Evolutionary conservation across 2,797 vertebrate species (phyloP).

Genomic region (Pangasius djambal): DNA sequence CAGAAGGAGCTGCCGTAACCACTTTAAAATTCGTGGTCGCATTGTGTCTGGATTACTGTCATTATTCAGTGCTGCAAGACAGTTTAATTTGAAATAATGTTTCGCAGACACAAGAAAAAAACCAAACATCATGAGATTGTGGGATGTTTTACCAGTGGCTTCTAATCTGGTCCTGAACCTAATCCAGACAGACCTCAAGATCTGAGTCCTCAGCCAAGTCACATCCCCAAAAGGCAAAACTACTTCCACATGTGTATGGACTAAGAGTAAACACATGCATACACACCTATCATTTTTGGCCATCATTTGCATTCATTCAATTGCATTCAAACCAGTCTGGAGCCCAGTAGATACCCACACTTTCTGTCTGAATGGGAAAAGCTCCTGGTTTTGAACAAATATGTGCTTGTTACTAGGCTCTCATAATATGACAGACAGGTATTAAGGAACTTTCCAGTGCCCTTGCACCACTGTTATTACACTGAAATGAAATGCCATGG

Average conservation of each 20-base stretch:
- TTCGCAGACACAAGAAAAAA: conserved; percentile 66
- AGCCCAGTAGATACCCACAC: conserved; percentile 36
- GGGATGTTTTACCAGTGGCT: conserved; percentile 38
- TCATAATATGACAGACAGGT: conserved; percentile 28
- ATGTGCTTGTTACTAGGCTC: conserved; percentile 48
- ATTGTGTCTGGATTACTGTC: conserved; percentile 48
- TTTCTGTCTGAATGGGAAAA: conserved; percentile 48
- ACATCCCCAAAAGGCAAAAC: conserved; percentile 65
- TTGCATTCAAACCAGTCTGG: conserved; percentile 39
- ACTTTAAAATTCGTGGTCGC: conserved; percentile 4
- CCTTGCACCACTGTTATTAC: conserved; percentile 44
- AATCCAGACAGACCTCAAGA: conserved; percentile 54
- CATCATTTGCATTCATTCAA: conserved; percentile 54
- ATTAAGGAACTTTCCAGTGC: conserved; percentile 43
- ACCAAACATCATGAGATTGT: neutral
- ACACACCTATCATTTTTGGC: conserved; percentile 45
- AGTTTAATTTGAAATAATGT: conserved; percentile 64
- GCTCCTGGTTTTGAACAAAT: conserved; percentile 59
- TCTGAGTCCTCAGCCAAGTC: conserved; percentile 58
- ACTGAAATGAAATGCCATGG: conserved; percentile 39
- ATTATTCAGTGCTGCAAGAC: conserved; percentile 64
- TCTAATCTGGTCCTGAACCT: conserved; percentile 48
- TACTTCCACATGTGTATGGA: conserved; percentile 70
- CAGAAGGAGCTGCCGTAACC: neutral
- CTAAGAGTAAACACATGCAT: conserved; percentile 52